These are phyloP conservation scores for Anolis sagrei DNA, from an alignment of 2,113 vertebrate species.

Conservation along the genomic window DNA sequence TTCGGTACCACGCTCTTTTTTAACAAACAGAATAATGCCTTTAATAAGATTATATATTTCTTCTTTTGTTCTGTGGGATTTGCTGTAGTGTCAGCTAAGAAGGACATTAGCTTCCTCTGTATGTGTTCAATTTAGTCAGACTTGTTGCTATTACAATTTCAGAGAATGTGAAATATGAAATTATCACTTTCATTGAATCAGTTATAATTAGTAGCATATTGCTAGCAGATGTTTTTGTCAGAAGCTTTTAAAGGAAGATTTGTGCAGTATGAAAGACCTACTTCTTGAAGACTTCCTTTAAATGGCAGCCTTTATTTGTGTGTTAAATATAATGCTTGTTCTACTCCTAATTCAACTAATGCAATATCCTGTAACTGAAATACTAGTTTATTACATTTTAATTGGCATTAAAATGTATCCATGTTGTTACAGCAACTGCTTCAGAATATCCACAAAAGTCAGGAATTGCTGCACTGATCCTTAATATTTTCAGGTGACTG, in stretches of 20 bases:
- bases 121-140: background rate
- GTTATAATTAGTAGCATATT: background rate
- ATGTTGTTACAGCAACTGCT: background rate
- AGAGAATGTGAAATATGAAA: background rate
- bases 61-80: background rate
- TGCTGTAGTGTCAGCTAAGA: background rate
- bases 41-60: background rate
- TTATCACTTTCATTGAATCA: background rate
- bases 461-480: background rate
- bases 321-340: background rate
- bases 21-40: background rate
- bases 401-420: background rate
- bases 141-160: background rate
- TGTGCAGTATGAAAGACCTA: background rate
- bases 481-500: background rate
- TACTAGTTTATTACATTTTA: background rate
- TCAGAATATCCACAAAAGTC: background rate
- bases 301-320: background rate
- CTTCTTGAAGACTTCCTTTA: background rate
- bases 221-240: background rate
- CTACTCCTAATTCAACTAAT: background rate
- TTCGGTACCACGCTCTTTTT: slow-evolving; percentile 81
- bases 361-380: background rate
- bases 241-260: background rate
- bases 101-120: background rate